These are phyloP conservation scores for Dinocampus coccinellae DNA, from an alignment of 2,888 invertebrate genomes.

Conservation along the genomic window DNA sequence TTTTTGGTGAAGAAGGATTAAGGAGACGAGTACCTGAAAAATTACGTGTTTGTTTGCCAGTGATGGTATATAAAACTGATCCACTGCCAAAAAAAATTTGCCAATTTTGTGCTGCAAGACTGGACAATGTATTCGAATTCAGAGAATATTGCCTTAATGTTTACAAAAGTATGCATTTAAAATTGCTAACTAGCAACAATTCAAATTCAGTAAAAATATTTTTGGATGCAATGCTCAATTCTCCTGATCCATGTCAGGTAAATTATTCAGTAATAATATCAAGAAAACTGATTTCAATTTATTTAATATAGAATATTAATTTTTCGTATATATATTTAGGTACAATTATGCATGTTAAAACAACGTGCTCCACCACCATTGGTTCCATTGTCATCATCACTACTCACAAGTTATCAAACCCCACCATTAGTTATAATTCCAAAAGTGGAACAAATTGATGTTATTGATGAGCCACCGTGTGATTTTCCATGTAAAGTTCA, in stretches of 20 bases:
- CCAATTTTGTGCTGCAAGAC: slow-evolving; percentile 61
- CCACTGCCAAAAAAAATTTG: slow-evolving; percentile 64
- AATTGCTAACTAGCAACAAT: slow-evolving; percentile 49
- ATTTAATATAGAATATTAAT: neutral
- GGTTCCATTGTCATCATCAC: slow-evolving; percentile 55
- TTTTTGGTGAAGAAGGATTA: slow-evolving; percentile 59
- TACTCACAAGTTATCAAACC: slow-evolving; percentile 47
- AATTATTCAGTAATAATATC: slow-evolving; percentile 11
- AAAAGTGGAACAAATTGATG: slow-evolving; percentile 28
- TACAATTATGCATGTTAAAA: slow-evolving; percentile 60
- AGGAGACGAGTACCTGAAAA: slow-evolving; percentile 59
- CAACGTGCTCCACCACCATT: slow-evolving; percentile 60
- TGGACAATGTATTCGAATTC: slow-evolving; percentile 61
- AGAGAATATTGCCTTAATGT: slow-evolving; percentile 58
- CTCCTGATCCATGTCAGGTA: slow-evolving; percentile 63
- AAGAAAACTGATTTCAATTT: neutral
- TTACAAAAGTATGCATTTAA: slow-evolving; percentile 57
- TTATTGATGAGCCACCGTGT: slow-evolving; percentile 50
- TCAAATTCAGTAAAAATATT: slow-evolving; percentile 57
- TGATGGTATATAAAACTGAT: slow-evolving; percentile 62
- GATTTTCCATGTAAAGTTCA: slow-evolving; percentile 62
- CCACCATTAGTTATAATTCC: slow-evolving; percentile 31
- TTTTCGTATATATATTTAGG: slow-evolving; percentile 43
- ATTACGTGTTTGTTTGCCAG: slow-evolving; percentile 58
- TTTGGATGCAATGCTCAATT: slow-evolving; percentile 60